Evolutionary conservation across 2,113 vertebrate species (phyloP).

Genomic region (Tangachromis dhanisi): DNA sequence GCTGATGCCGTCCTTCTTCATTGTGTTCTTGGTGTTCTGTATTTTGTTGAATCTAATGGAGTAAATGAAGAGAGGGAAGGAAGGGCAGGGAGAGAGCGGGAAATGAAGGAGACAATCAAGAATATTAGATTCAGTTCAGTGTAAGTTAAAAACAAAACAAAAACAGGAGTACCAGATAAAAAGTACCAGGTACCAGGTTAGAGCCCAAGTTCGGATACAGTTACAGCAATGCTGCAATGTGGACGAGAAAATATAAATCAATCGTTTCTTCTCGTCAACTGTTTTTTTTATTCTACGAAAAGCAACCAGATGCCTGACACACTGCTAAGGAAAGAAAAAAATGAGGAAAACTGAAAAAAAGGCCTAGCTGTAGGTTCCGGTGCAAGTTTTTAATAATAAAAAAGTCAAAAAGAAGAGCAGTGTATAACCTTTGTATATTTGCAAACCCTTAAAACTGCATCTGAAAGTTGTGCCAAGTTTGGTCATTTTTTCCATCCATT

Average conservation of each 20-base stretch:
- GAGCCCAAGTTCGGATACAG: neutral
- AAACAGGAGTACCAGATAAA: neutral
- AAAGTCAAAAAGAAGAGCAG: neutral
- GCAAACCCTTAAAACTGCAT: neutral
- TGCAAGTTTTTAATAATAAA: neutral
- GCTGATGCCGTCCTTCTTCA: conserved; percentile 95
- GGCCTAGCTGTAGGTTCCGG: neutral
- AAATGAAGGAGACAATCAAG: neutral
- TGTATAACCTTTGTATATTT: neutral
- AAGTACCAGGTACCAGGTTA: neutral
- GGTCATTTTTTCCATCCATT: neutral
- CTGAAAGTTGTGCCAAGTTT: neutral
- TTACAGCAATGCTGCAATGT: neutral
- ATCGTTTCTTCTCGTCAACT: neutral
- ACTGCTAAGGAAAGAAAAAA: neutral
- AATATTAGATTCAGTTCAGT: neutral
- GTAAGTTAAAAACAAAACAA: neutral
- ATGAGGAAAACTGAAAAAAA: neutral
- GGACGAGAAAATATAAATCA: neutral
- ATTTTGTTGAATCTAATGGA: conserved; percentile 91
- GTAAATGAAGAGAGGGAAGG: neutral
- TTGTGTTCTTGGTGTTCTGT: conserved; percentile 97
- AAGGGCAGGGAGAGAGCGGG: neutral
- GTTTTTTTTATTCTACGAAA: neutral
- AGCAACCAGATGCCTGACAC: neutral